Percentiles rank a stretch among this genome's conserved stretches.
Evolutionary conservation across 2,888 invertebrate genomes (phyloP).

Genomic region (Tipula helvola): DNA sequence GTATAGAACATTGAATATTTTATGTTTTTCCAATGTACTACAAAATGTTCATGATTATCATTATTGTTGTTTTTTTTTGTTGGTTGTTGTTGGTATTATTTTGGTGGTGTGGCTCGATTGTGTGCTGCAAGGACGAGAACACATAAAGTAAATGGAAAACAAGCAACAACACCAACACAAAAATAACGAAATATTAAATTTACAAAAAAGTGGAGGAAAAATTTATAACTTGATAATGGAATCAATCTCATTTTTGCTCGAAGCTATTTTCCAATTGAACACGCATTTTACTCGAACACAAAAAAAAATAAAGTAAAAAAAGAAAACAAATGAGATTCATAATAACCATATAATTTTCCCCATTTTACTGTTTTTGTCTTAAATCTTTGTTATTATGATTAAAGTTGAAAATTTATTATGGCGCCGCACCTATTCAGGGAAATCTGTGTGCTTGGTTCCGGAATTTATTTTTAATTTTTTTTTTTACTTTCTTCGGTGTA

Average conservation of each 20-base stretch:
- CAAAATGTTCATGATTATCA: neutral
- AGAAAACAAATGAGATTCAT: neutral
- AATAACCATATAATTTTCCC: neutral
- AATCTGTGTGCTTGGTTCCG: neutral
- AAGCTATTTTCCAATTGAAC: conserved; percentile 4
- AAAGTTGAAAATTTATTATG: neutral
- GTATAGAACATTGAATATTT: neutral
- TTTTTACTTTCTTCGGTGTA: neutral
- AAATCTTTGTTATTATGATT: neutral
- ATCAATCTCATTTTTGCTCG: neutral
- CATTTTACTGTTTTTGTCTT: neutral
- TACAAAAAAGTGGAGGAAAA: neutral
- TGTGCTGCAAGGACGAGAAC: neutral
- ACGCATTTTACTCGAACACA: neutral
- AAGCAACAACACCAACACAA: neutral
- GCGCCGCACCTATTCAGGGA: neutral
- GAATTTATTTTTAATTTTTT: neutral
- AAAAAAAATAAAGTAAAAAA: neutral
- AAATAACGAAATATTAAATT: neutral
- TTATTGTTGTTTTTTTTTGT: too few species aligned
- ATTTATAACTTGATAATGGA: neutral
- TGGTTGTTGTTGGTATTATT: neutral
- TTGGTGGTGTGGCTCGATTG: neutral
- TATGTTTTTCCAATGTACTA: neutral
- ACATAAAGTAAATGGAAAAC: neutral